Percentiles rank a stretch among this genome's conserved stretches.
phyloP scores from a whole-genome alignment of 2,113 vertebrate genomes.

The Pluvialis apricaria region DNA sequence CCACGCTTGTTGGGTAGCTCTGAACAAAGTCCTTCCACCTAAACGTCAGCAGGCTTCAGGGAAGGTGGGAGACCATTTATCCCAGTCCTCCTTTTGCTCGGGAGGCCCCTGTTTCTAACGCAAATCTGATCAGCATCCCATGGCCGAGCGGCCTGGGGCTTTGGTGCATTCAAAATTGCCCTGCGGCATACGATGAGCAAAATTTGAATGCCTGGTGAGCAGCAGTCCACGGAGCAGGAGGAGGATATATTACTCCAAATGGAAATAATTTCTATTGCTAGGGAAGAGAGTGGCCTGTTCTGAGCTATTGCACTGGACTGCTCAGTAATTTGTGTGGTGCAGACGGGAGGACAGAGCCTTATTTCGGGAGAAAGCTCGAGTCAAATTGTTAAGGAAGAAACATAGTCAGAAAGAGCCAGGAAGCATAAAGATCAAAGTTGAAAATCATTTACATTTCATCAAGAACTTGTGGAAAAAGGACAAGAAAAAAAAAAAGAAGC shows the following conservation, averaged over 20 bases:
- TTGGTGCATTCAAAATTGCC: not conserved
- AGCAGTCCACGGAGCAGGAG: slow-evolving; percentile 39
- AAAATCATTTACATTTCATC: slow-evolving; percentile 44
- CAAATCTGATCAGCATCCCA: not conserved
- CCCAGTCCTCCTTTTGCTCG: not conserved
- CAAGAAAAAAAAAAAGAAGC: not conserved
- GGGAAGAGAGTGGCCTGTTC: slow-evolving; percentile 29
- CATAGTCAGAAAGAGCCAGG: slow-evolving; percentile 2
- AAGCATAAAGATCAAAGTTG: slow-evolving; percentile 40
- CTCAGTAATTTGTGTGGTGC: not conserved
- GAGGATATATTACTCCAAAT: slow-evolving; percentile 57
- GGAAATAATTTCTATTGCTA: slow-evolving; percentile 55
- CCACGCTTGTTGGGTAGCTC: not conserved
- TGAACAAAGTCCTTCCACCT: not conserved
- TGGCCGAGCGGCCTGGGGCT: not conserved
- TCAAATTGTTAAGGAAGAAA: slow-evolving; percentile 1
- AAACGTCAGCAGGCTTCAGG: not conserved
- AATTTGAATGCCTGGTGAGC: slow-evolving; percentile 39
- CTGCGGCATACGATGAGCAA: not conserved
- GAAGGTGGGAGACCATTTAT: not conserved
- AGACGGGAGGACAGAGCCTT: not conserved
- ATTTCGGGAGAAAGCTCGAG: not conserved
- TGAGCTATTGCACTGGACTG: not conserved
- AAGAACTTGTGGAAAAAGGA: not conserved
- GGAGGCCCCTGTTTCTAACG: not conserved